Conservation (phyloP, 2,888 invertebrate species). For the Magallana nippona region DNA sequence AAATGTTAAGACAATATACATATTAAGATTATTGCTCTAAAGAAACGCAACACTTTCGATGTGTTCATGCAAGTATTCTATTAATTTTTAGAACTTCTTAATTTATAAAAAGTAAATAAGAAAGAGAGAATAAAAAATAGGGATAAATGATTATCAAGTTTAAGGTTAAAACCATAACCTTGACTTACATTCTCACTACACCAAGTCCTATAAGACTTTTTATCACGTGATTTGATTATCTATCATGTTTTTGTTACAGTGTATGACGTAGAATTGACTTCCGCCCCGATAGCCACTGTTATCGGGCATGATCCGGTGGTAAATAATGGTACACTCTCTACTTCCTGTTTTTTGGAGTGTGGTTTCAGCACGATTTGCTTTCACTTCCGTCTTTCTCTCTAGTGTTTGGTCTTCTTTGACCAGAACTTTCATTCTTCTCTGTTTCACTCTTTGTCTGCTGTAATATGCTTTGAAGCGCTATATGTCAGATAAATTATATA, state of each 20-base stretch:
- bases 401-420: neutral
- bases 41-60: too few species aligned
- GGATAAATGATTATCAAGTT: too few species aligned
- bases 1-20: too few species aligned
- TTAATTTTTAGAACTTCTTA: too few species aligned
- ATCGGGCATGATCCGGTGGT: constrained; percentile 39
- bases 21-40: too few species aligned
- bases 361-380: constrained; percentile 29
- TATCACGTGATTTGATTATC: neutral
- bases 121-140: too few species aligned
- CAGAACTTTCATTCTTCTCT: neutral
- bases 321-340: constrained; percentile 41
- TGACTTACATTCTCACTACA: neutral
- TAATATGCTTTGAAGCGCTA: too few species aligned
- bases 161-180: too few species aligned
- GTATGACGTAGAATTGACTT: constrained; percentile 8
- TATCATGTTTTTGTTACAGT: constrained; percentile 34
- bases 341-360: constrained; percentile 30
- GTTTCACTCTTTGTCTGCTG: too few species aligned
- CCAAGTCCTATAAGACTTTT: neutral
- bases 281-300: constrained; percentile 28
- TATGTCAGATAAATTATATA: too few species aligned
- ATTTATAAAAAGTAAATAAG: too few species aligned
- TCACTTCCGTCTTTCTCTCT: constrained; percentile 1
- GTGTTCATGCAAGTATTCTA: too few species aligned